Evolutionary conservation across 2,888 invertebrate species (phyloP), one percentile per base, ranked within the genome.

Genomic region (Entomobrya proxima): DNA sequence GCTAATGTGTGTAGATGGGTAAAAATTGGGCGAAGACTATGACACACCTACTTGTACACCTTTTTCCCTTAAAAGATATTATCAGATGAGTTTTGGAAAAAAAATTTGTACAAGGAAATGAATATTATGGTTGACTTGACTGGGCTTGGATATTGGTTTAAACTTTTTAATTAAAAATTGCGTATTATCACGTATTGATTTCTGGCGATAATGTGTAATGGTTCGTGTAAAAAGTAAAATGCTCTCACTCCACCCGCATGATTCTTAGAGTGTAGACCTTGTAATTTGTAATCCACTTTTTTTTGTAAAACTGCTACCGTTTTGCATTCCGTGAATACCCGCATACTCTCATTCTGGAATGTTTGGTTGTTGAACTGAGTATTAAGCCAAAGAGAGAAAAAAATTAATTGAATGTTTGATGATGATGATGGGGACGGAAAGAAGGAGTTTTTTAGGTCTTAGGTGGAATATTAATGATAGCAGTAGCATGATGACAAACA

Each of bases 101-200:
- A n/a, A n/a, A n/a, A n/a, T n/a, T n/a, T n/a, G n/a, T n/a, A n/a
- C n/a, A n/a, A n/a, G n/a, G n/a, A n/a, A n/a, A n/a, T n/a, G n/a
- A n/a, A n/a, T n/a, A n/a, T n/a, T n/a, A n/a, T n/a, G n/a, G n/a
- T n/a, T n/a, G n/a, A n/a, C n/a, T n/a, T n/a, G n/a, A n/a, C n/a
- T n/a, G n/a, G n/a, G n/a, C n/a, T n/a, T n/a, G n/a, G n/a, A n/a
- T n/a, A 61, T 61, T 61, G 37, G 35, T 64, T 64, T 37, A n/a
- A 64, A 64, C 64, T 64, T 72, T 72, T 72, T 72, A 72, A 72
- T 72, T 72, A 44, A 72, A 72, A 40, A 44, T 21, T 13, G n/a
- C n/a, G n/a, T 47, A 47, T 15, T 18, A 61, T 15, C 40, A 67
- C 37, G 21, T 18, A 37, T 40, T 37, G 30, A 67, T 67, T 67